A percentile compares a stretch with the other conserved stretches of the same genome.
Evolutionary conservation across 2,113 vertebrate species (phyloP).

Genomic region (Nettapus auritus): DNA sequence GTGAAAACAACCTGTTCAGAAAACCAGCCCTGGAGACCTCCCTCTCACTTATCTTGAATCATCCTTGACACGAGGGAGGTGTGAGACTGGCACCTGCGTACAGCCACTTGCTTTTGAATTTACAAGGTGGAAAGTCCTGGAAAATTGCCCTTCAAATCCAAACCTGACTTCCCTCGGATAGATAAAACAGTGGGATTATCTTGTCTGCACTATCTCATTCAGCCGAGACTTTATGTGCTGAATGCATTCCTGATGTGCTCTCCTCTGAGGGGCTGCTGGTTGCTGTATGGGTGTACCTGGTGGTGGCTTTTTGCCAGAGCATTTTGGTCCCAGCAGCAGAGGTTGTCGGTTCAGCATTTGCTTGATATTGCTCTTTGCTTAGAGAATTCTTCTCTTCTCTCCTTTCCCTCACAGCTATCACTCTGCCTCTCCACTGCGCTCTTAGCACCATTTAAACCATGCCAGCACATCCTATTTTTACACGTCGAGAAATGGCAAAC

Average conservation of each 20-base stretch:
- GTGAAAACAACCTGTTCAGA: neutral
- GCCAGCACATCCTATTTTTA: conserved; percentile 45
- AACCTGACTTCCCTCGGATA: neutral
- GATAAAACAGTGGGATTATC: neutral
- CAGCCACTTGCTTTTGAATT: neutral
- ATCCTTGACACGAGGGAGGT: neutral
- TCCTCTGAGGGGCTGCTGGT: neutral
- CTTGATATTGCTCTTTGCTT: conserved; percentile 16
- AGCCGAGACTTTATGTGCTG: neutral
- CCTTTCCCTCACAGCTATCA: neutral
- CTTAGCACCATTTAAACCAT: neutral
- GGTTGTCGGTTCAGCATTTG: neutral
- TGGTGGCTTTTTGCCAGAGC: neutral
- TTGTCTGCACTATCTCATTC: neutral
- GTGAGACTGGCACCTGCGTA: neutral
- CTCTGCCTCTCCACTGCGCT: neutral
- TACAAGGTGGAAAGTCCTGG: neutral
- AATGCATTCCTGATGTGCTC: neutral
- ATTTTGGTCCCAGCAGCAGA: conserved; percentile 21
- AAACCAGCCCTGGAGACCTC: neutral
- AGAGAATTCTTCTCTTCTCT: neutral
- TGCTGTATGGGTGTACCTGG: neutral
- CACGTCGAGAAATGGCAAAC: neutral
- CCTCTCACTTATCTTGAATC: neutral
- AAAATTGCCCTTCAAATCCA: neutral